Base-by-base conservation (phyloP, 2,888 invertebrate genomes). In the Acleris laterana region DNA sequence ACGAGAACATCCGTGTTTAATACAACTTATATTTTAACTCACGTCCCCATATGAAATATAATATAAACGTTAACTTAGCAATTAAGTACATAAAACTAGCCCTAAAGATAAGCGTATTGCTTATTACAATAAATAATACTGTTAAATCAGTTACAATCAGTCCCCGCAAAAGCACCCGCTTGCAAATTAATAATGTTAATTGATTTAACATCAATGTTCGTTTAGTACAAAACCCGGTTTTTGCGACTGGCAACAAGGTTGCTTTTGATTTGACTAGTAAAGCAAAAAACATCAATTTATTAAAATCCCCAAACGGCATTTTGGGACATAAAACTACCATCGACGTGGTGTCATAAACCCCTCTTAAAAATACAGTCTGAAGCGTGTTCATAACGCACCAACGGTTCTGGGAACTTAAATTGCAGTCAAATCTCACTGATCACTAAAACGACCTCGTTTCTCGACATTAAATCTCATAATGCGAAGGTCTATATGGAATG, bases 71-170 rank as follows among this genome's bases (percentile, higher is more conserved):
- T 5, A 63, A 63, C 63, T 57, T 57, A 57, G n/a, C 9, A 11
- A 50, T 46, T 63, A 64, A 64, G 49, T 64, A 55, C 53, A 55
- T 25, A 28, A 52, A 20, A 57, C 49, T 53, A 59, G 52, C 25
- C 9, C 53, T 64, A 64, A 38, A 46, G 48, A 46, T 22, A 19
- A 32, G 57, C 48, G 59, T 64, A 53, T 64, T 59, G 59, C 59
- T 64, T 64, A 64, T 59, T 48, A 17, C 9, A 53, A 60, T 60
- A 55, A 49, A 55, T 48, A 64, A 55, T 64, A 64, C 59, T 55
- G 59, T 44, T 25, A 55, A 64, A 55, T 64, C 59, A 64, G 59
- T 64, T 59, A 52, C 38, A 28, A 55, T 25, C 64, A 48, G 25
- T 20, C 28, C 49, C 53, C n/a, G n/a, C n/a, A n/a, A 64, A 52